These are phyloP conservation scores for Ornithorhynchus anatinus DNA, from an alignment of 2,113 vertebrate genomes.

Conservation along the genomic window DNA sequence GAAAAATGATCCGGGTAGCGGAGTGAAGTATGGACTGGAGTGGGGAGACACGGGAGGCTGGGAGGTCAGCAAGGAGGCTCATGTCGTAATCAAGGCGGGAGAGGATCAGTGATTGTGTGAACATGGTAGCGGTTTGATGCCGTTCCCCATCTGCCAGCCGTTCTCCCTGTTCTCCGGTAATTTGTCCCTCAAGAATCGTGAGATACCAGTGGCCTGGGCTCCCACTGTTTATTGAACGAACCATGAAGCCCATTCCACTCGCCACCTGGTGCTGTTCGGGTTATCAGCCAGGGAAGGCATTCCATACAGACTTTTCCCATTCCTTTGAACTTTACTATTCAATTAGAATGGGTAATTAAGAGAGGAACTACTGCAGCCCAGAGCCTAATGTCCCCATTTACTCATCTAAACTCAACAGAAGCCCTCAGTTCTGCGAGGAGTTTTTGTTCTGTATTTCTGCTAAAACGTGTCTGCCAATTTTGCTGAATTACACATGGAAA, in stretches of 20 bases:
- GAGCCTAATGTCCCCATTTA: neutral
- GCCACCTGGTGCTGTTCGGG: neutral
- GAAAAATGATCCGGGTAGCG: too few relatives aligned
- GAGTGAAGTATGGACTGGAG: too few relatives aligned
- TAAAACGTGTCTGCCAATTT: too few relatives aligned
- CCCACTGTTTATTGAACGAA: constrained; percentile 13
- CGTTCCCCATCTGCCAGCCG: too few relatives aligned
- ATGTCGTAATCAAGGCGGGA: too few relatives aligned
- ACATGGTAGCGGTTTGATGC: too few relatives aligned
- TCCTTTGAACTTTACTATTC: constrained; percentile 30
- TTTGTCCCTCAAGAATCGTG: neutral
- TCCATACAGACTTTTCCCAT: neutral
- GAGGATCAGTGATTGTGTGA: too few relatives aligned
- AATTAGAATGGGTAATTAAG: neutral
- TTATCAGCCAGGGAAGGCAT: constrained; percentile 1
- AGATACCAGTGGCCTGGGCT: constrained; percentile 3
- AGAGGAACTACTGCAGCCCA: neutral
- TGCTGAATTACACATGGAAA: too few relatives aligned
- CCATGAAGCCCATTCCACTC: constrained; percentile 20
- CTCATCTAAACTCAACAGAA: neutral
- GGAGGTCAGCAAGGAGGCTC: too few relatives aligned
- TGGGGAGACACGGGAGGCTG: too few relatives aligned
- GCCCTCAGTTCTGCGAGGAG: neutral
- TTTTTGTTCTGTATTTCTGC: neutral
- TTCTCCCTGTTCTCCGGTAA: neutral